Percentiles rank a stretch among this genome's conserved stretches.
phyloP scores from a whole-genome alignment of 2,888 invertebrate species.

The Autographa gamma region DNA sequence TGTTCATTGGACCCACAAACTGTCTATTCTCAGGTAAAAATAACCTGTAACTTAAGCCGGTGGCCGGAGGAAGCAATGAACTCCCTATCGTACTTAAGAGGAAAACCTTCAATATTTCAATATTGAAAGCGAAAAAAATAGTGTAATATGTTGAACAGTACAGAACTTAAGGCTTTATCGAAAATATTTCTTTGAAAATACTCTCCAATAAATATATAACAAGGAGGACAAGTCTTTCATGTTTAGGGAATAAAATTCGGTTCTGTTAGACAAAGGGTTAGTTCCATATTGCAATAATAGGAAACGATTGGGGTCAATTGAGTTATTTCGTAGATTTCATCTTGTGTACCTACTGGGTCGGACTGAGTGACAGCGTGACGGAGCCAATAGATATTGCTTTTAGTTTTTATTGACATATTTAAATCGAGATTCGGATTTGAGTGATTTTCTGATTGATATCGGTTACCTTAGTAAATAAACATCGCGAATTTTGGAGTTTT shows the following conservation, averaged over 20 bases:
- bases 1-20: constrained; percentile 43
- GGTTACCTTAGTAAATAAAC: background rate
- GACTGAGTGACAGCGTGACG: constrained; percentile 30
- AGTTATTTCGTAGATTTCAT: constrained; percentile 51
- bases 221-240: constrained; percentile 41
- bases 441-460: constrained; percentile 12
- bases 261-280: constrained; percentile 57
- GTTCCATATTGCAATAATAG: constrained; percentile 55
- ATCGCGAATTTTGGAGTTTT: too few relatives aligned
- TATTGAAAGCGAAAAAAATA: constrained; percentile 27
- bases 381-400: constrained; percentile 12
- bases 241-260: constrained; percentile 51
- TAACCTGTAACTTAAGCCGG: constrained; percentile 40
- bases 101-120: constrained; percentile 33
- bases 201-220: constrained; percentile 44
- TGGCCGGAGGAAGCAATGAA: constrained; percentile 25
- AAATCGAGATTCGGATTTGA: constrained; percentile 8
- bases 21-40: constrained; percentile 48
- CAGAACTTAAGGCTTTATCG: constrained; percentile 42
- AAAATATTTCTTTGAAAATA: constrained; percentile 36
- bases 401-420: constrained; percentile 12
- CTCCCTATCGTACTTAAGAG: constrained; percentile 13
- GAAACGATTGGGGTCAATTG: constrained; percentile 56
- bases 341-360: constrained; percentile 33
- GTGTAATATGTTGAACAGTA: constrained; percentile 18